These are phyloP conservation scores for Piscicola geometra DNA, from an alignment of 2,888 invertebrate species.

Conservation along the genomic window DNA sequence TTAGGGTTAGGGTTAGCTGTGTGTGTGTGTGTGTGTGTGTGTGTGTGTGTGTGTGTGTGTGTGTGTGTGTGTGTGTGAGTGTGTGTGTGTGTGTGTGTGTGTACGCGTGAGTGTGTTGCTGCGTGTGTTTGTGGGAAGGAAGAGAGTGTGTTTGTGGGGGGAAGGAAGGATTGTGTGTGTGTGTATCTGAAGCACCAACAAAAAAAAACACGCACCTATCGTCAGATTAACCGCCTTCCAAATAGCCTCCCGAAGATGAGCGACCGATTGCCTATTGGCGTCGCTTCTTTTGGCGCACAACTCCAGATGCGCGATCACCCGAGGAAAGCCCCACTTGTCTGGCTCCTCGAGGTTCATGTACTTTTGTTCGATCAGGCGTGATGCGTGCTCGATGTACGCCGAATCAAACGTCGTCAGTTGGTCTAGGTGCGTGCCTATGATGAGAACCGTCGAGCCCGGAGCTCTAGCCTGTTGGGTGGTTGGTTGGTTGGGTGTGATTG, in stretches of 20 bases:
- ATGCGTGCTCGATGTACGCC: conserved; percentile 69
- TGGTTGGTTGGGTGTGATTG: no score
- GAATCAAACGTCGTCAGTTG: conserved; percentile 60
- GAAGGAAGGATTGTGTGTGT: no score
- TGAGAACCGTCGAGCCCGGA: conserved; percentile 44
- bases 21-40: no score
- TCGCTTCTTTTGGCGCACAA: conserved; percentile 75
- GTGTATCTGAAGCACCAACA: no score
- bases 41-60: no score
- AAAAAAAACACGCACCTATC: no score
- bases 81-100: no score
- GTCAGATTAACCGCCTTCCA: conserved; percentile 73
- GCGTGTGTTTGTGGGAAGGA: no score
- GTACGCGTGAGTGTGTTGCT: no score
- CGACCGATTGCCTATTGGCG: conserved; percentile 68
- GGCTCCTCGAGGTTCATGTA: conserved; percentile 87
- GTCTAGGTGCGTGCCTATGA: conserved; percentile 70
- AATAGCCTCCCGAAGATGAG: conserved; percentile 80
- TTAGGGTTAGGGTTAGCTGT: no score
- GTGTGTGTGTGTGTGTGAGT: no score
- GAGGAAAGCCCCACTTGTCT: conserved; percentile 87
- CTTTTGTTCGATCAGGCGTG: conserved; percentile 62
- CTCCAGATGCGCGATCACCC: conserved; percentile 78
- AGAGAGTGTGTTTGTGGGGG: no score
- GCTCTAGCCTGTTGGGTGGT: conserved; percentile 40